Evolutionary conservation across 37 sponge, comb jelly and placozoan species (phyloP).

Genomic region (Halichondria panicea): DNA sequence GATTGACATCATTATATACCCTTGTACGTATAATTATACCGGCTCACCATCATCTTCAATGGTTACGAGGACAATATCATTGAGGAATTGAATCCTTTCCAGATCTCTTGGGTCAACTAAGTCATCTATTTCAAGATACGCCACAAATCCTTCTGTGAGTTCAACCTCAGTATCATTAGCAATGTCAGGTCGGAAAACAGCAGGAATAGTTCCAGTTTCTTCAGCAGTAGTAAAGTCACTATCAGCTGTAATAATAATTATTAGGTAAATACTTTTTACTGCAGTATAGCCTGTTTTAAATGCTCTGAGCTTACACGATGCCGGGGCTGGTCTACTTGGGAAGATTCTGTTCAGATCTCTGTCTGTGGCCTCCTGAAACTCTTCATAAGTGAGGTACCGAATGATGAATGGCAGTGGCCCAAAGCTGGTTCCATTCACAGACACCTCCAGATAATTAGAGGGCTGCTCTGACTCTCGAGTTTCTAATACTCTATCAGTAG

Average conservation of each 20-base stretch:
- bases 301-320: neutral
- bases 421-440: neutral
- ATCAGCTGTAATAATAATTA: neutral
- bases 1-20: neutral
- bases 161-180: neutral
- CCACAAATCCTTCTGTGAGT: slow-evolving; percentile 4
- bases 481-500: neutral
- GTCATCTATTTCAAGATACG: neutral
- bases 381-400: neutral
- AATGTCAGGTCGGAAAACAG: neutral
- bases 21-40: neutral
- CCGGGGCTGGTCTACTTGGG: neutral
- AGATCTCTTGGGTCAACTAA: neutral
- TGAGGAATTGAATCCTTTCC: neutral
- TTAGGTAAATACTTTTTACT: too few relatives aligned
- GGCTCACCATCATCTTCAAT: slow-evolving; percentile 14
- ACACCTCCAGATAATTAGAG: too few relatives aligned
- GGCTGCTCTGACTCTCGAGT: too few relatives aligned
- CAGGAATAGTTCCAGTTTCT: neutral
- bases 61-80: neutral
- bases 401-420: neutral
- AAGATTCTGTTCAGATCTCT: neutral
- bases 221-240: neutral
- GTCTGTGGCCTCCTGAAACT: neutral
- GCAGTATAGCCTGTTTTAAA: too few relatives aligned